Evolutionary conservation across 2,797 vertebrate species (phyloP).

Genomic region (Tadarida brasiliensis): DNA sequence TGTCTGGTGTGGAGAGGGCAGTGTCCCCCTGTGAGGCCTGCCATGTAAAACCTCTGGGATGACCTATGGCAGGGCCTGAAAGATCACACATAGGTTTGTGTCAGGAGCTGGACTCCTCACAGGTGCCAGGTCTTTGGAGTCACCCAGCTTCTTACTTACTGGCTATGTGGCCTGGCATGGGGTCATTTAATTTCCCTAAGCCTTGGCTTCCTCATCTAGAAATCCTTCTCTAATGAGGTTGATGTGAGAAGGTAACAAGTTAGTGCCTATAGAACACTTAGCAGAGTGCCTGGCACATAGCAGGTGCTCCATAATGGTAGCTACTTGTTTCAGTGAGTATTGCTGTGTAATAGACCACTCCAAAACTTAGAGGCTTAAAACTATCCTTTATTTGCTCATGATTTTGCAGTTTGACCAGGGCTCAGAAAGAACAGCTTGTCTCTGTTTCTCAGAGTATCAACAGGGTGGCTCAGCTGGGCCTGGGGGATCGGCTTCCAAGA

Average conservation of each 20-base stretch:
- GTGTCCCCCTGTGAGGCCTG: background rate
- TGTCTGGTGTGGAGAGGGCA: background rate
- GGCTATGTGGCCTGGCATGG: background rate
- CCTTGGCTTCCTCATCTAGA: background rate
- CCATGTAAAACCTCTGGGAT: background rate
- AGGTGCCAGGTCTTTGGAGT: background rate
- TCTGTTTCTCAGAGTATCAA: background rate
- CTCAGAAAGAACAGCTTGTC: background rate
- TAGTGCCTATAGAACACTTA: background rate
- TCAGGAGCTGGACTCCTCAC: background rate
- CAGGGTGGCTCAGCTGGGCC: background rate
- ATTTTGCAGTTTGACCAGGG: background rate
- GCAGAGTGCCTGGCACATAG: background rate
- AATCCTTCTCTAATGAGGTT: background rate
- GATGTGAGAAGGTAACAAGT: background rate
- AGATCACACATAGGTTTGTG: background rate
- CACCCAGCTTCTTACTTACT: background rate
- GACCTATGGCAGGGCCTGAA: background rate
- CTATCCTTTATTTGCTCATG: background rate
- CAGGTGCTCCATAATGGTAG: background rate
- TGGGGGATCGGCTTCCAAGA: background rate
- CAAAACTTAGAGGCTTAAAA: background rate
- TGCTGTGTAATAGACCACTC: background rate
- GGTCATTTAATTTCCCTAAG: background rate
- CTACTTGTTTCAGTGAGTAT: background rate